These are phyloP conservation scores for Gambusia affinis DNA, from an alignment of 2,113 vertebrate species.

Conservation along the genomic window DNA sequence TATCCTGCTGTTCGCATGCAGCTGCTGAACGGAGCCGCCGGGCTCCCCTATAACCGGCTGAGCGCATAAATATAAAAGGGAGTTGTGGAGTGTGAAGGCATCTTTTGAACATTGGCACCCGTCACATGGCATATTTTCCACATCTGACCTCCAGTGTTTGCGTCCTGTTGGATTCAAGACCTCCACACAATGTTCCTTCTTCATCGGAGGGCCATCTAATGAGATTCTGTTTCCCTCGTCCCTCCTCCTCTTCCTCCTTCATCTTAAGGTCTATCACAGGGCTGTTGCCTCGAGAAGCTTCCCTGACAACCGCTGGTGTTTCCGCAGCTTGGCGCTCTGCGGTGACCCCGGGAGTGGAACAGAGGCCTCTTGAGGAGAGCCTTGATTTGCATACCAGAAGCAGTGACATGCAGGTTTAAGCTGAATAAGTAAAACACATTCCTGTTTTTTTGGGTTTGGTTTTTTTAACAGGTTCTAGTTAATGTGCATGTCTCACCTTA, in stretches of 20 bases:
- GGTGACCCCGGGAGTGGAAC: constrained; percentile 74
- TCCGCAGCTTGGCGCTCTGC: constrained; percentile 57
- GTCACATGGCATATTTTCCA: constrained; percentile 72
- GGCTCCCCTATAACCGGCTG: constrained; percentile 21
- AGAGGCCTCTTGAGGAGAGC: constrained; percentile 75
- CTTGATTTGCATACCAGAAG: constrained; percentile 76
- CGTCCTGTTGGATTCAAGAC: constrained; percentile 38
- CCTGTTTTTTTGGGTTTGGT: background rate
- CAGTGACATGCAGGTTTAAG: constrained; percentile 62
- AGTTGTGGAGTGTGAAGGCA: constrained; percentile 26
- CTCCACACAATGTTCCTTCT: constrained; percentile 73
- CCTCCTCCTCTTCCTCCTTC: constrained; percentile 19
- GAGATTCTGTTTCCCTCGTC: constrained; percentile 60
- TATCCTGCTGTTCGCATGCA: constrained; percentile 16
- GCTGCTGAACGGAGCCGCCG: constrained; percentile 24
- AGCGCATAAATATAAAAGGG: constrained; percentile 49
- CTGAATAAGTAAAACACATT: constrained; percentile 59
- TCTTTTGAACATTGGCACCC: constrained; percentile 55
- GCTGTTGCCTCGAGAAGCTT: constrained; percentile 74
- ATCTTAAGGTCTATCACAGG: constrained; percentile 50
- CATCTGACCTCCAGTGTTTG: constrained; percentile 49
- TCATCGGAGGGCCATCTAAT: constrained; percentile 73
- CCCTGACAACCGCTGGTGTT: constrained; percentile 81
- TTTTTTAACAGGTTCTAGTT: background rate
- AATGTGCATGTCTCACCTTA: constrained; percentile 29